phyloP scores from a whole-genome alignment of 2,888 invertebrate species.

The Exephanes ischioxanthus region DNA sequence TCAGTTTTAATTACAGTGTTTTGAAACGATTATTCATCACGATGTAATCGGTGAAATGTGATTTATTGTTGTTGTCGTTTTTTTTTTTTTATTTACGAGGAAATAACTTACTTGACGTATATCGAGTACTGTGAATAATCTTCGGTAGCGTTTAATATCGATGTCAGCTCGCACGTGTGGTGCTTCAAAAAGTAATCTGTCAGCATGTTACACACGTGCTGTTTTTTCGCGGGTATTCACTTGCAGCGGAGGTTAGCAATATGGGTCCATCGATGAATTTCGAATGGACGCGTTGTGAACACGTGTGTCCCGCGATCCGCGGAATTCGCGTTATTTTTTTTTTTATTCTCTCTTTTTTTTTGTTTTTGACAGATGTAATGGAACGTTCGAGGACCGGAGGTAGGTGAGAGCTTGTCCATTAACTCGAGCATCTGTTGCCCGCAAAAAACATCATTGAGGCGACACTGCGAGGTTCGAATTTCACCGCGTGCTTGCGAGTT shows the following conservation, averaged over 20 bases:
- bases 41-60: background rate
- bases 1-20: background rate
- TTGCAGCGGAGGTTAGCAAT: conserved; percentile 39
- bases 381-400: background rate
- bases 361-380: conserved; percentile 39
- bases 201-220: conserved; percentile 74
- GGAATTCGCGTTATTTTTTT: background rate
- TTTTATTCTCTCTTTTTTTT: background rate
- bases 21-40: background rate
- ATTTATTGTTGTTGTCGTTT: background rate
- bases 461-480: conserved; percentile 16
- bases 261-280: conserved; percentile 24
- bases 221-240: conserved; percentile 15
- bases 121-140: conserved; percentile 88
- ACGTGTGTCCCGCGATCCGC: conserved; percentile 14
- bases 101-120: conserved; percentile 89
- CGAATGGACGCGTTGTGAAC: background rate
- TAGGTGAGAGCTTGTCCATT: conserved; percentile 25
- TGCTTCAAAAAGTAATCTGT: conserved; percentile 87
- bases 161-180: conserved; percentile 88
- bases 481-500: background rate
- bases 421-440: conserved; percentile 16
- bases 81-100: background rate
- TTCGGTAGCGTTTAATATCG: conserved; percentile 88
- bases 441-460: conserved; percentile 21